phyloP scores from a whole-genome alignment of 2,888 invertebrate species.

The Perithous albicinctus region DNA sequence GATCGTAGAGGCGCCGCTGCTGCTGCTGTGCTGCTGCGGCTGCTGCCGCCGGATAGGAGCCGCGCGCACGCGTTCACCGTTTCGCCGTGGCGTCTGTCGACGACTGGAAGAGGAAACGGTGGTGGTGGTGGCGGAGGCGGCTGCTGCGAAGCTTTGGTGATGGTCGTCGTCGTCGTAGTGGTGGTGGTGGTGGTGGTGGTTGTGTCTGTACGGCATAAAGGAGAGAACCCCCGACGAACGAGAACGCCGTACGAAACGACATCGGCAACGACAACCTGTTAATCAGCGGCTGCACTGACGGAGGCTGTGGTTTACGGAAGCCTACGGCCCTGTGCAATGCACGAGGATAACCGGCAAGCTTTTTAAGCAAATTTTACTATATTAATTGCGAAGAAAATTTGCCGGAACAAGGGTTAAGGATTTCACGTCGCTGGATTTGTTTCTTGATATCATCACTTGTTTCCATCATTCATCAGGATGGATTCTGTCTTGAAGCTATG shows the following conservation, averaged over 20 bases:
- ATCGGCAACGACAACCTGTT: slow-evolving; percentile 70
- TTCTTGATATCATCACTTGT: too few species aligned
- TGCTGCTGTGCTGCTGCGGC: slow-evolving; percentile 4
- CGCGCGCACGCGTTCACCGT: slow-evolving; percentile 70
- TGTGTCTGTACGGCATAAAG: slow-evolving; percentile 30
- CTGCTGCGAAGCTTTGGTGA: slow-evolving; percentile 46
- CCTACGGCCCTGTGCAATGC: neutral
- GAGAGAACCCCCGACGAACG: slow-evolving; percentile 14
- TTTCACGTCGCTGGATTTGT: too few species aligned
- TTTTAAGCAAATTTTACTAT: neutral
- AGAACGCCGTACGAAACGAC: slow-evolving; percentile 43
- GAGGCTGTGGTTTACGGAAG: slow-evolving; percentile 28
- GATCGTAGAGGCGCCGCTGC: slow-evolving; percentile 24
- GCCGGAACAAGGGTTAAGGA: too few species aligned
- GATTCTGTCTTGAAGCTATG: too few species aligned
- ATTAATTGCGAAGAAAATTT: neutral
- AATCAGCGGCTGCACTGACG: slow-evolving; percentile 60
- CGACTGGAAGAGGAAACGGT: slow-evolving; percentile 70
- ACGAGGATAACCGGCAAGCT: neutral
- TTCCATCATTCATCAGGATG: too few species aligned
- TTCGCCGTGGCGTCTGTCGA: slow-evolving; percentile 70
- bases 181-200: slow-evolving; percentile 13
- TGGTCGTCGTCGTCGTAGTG: slow-evolving; percentile 28
- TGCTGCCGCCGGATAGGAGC: slow-evolving; percentile 59
- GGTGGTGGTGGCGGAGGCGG: slow-evolving; percentile 42